Base-by-base conservation (phyloP, 2,797 vertebrate genomes). In the Coranthus polyacanthus region DNA sequence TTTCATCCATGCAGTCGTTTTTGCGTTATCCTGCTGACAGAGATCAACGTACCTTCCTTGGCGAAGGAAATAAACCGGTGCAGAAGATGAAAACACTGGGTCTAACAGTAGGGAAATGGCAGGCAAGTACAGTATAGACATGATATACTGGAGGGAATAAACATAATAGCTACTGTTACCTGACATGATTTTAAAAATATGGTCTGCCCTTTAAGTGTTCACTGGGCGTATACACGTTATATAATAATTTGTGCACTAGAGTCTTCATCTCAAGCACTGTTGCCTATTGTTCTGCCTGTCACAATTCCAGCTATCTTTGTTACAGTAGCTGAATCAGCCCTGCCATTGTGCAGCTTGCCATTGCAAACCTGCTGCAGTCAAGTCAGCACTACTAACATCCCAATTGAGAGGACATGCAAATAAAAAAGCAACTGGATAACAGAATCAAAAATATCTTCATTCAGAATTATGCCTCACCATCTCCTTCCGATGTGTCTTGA, bases 291-390 rank as follows among this genome's bases (percentile, higher is more conserved):
- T 63, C 72, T 60, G 41, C 43, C 51, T 67, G 66, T 68, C 47
- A 59, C 39, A 47, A 24, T 20, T 16, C 45, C 29, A 54, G 58
- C 57, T 62, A 39, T 68, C 54, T 72, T 74, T 66, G 44, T 62
- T 71, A 50, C 21, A 57, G 41, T 12, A 50, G 68, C 46, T 75
- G 63, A 79, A 84, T 79, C 68, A 73, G 55, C 62, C 21, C 16
- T 52, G 45, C 43, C 46, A 38, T 46, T 18, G 15, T 42, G 46
- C 16, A 66, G 69, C 49, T 72, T 39, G 12, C 37, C 39, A 13
- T 46, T 41, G 20, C 13, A 63, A 47, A 42, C 24, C 34, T 39
- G n/a, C 41, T 52, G 52, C 60, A 60, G 24, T 49, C 50, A 50
- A 24, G 57, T 54, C 56, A 60, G 56, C 62, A 50, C 29, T 59